Evolutionary conservation across 2,797 vertebrate genomes (phyloP).

Genomic region (Molothrus ater): DNA sequence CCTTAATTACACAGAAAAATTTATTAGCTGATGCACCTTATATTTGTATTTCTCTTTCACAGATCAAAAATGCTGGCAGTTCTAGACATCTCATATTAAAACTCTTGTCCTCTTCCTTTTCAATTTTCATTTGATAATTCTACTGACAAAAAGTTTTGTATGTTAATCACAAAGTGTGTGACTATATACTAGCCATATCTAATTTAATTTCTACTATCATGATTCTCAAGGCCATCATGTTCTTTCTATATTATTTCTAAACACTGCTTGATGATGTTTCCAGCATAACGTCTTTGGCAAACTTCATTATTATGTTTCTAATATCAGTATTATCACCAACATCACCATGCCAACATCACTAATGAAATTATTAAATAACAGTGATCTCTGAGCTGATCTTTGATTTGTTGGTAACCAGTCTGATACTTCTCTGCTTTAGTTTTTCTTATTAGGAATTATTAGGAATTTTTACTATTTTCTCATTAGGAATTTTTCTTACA

Average conservation of each 20-base stretch:
- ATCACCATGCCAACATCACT: background rate
- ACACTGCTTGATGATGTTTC: background rate
- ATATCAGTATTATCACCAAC: background rate
- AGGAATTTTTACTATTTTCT: too few relatives aligned
- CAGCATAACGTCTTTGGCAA: background rate
- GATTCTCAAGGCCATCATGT: background rate
- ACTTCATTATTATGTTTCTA: background rate
- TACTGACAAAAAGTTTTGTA: background rate
- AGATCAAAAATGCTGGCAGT: background rate
- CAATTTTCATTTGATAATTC: background rate
- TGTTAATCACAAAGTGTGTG: background rate
- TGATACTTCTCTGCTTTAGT: background rate
- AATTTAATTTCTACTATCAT: background rate
- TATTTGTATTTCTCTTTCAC: background rate
- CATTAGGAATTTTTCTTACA: too few relatives aligned
- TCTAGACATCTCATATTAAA: background rate
- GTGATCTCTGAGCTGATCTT: background rate
- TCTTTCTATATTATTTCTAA: background rate
- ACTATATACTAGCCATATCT: background rate
- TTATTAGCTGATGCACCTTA: background rate
- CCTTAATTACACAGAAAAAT: background rate
- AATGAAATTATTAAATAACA: background rate
- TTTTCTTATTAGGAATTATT: background rate
- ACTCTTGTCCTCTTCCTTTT: background rate
- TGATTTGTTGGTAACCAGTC: background rate